Conservation (phyloP, 2,888 invertebrate species). For the Aporophyla lueneburgensis region DNA sequence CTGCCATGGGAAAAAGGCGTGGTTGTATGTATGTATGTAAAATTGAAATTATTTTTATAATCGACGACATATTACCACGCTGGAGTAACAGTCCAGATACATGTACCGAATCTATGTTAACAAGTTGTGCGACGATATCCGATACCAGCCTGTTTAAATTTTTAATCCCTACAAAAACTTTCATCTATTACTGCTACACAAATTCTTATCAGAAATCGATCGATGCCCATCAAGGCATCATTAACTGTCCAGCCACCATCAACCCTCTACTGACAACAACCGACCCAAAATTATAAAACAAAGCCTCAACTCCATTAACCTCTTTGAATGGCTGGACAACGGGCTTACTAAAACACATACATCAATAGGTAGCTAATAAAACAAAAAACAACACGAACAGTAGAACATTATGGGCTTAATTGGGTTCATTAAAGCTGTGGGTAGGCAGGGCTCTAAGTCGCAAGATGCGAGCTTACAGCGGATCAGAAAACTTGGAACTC, state of each 20-base stretch:
- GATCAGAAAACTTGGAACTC: not conserved
- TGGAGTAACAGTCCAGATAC: too few relatives aligned
- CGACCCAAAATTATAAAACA: not conserved
- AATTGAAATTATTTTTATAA: too few relatives aligned
- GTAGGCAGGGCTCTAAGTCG: not conserved
- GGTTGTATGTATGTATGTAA: too few relatives aligned
- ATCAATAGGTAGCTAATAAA: not conserved
- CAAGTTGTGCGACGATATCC: too few relatives aligned
- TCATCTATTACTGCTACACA: not conserved
- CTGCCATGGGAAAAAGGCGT: too few relatives aligned
- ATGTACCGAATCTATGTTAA: too few relatives aligned
- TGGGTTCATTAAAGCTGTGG: constrained; percentile 34
- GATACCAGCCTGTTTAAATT: not conserved
- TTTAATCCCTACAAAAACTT: not conserved
- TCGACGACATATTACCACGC: too few relatives aligned
- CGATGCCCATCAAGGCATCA: not conserved
- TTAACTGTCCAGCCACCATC: not conserved
- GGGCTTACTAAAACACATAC: not conserved
- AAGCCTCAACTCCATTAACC: not conserved
- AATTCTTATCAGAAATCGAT: not conserved
- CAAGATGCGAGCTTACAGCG: constrained; percentile 20
- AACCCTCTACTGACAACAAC: not conserved
- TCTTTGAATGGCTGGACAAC: not conserved
- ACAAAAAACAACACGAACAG: constrained; percentile 25
- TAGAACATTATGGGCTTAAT: constrained; percentile 40